Percentiles rank a stretch among this genome's conserved stretches.
Evolutionary conservation across 2,888 invertebrate species (phyloP).

Genomic region (Orthonevra nobilis): DNA sequence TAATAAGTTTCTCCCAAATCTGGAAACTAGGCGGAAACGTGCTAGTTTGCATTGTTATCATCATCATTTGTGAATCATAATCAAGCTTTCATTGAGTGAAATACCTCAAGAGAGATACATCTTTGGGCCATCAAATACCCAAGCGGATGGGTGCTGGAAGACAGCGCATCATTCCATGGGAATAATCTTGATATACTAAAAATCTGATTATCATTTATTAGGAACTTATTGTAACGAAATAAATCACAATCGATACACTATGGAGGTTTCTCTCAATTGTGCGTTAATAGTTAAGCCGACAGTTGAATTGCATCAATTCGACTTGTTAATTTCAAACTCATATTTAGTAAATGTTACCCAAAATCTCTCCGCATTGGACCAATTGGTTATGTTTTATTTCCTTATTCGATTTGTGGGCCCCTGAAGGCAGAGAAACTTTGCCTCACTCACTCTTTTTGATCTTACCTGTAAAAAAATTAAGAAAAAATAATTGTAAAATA

Average conservation of each 20-base stretch:
- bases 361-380: slow-evolving; percentile 28
- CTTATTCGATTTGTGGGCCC: slow-evolving; percentile 25
- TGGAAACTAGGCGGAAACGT: neutral
- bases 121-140: too few relatives aligned
- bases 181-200: neutral
- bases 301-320: neutral
- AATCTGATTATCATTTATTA: slow-evolving; percentile 13
- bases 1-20: neutral
- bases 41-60: neutral
- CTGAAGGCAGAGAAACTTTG: too few relatives aligned
- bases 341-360: too few relatives aligned
- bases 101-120: too few relatives aligned
- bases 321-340: too few relatives aligned
- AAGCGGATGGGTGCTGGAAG: too few relatives aligned
- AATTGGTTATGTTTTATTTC: slow-evolving; percentile 6
- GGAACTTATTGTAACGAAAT: neutral
- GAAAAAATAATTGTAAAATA: too few relatives aligned
- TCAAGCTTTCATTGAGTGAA: neutral
- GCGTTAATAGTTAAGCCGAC: neutral
- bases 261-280: neutral
- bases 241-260: too few relatives aligned
- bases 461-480: too few relatives aligned
- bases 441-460: too few relatives aligned
- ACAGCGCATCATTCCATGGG: too few relatives aligned
- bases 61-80: neutral